Evolutionary conservation across 2,888 invertebrate species (phyloP), one percentile per base, ranked within the genome.

Genomic region (Apotomis capreana): DNA sequence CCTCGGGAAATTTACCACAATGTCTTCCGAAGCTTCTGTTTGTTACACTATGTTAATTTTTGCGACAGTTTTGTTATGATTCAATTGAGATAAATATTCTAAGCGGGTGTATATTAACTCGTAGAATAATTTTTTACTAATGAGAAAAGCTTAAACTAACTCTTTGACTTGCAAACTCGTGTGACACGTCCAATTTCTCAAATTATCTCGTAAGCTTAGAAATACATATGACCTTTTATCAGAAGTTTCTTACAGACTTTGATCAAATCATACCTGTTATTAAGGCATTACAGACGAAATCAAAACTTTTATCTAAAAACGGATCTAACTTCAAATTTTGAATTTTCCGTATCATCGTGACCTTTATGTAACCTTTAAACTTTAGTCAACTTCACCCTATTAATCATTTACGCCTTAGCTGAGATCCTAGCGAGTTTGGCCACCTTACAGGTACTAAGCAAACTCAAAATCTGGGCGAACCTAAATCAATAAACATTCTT

Each of bases 301-400:
- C 12, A 62, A 51, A 51, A 46, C 10, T 46, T 36, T 8, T n/a
- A 36, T 9, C 15, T 9, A n/a, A 4, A 26, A 12, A 8, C n/a
- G 36, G 9, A 0, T 6, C 26, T 36, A 13, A 62, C 51, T 13
- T 9, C 5, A 13, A 36, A 62, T 12, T 46, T 8, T 9, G 5
- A 52, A 63, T 26, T 63, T 13, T 5, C 13, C 10, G 9, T 63
- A 37, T 13, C 37, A 44, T 6, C 40, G 6, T 58, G n/a, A 8
- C 15, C 51, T 52, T 40, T 63, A n/a, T n/a, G 36, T 63, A 37
- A 63, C 52, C 13, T 37, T 63, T 63, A 13, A 63, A 52, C 52
- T 60, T 60, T 60, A 6, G 10, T 5, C 12, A 61, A 51, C 6
- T 51, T 26, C 8, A 62, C 49, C 49, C 1, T 36, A n/a, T 5